A percentile compares a stretch with the other conserved stretches of the same genome.
These are phyloP conservation scores for Diabrotica undecimpunctata DNA, from an alignment of 1,140 invertebrate species.

Conservation along the genomic window DNA sequence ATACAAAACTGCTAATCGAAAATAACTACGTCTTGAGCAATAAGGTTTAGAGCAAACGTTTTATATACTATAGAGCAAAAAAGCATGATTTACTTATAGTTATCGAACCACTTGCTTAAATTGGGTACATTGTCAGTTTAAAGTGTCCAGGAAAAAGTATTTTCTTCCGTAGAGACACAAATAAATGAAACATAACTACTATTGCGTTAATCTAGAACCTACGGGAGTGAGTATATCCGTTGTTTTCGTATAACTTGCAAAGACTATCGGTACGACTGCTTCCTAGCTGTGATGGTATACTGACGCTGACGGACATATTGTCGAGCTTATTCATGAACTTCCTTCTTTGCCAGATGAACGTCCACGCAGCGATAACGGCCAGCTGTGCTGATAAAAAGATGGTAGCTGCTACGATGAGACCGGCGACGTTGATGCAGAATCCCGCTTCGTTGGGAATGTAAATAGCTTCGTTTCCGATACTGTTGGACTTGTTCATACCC, in stretches of 20 bases:
- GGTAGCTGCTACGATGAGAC: constrained; percentile 75
- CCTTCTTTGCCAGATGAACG: constrained; percentile 76
- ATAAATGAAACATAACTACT: too few species aligned
- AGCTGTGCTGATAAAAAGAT: constrained; percentile 79
- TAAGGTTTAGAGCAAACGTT: too few species aligned
- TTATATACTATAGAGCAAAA: too few species aligned
- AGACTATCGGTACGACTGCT: constrained; percentile 68
- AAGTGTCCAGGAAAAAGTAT: too few species aligned
- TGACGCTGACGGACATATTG: constrained; percentile 52
- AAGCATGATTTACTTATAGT: too few species aligned
- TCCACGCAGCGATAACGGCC: constrained; percentile 77
- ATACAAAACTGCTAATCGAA: too few species aligned
- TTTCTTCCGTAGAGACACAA: too few species aligned
- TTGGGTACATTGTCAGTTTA: too few species aligned
- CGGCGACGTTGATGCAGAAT: constrained; percentile 72
- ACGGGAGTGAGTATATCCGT: constrained; percentile 67
- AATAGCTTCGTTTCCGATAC: constrained; percentile 48
- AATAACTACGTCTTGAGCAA: too few species aligned
- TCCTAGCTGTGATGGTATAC: constrained; percentile 53
- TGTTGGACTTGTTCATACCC: constrained; percentile 43
- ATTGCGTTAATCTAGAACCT: constrained; percentile 60
- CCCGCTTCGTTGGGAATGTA: constrained; percentile 49
- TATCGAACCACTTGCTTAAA: too few species aligned
- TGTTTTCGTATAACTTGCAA: constrained; percentile 82
- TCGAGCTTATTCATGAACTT: constrained; percentile 57